Conservation (phyloP, 2,797 vertebrate species). For the Telmatherina bonti region DNA sequence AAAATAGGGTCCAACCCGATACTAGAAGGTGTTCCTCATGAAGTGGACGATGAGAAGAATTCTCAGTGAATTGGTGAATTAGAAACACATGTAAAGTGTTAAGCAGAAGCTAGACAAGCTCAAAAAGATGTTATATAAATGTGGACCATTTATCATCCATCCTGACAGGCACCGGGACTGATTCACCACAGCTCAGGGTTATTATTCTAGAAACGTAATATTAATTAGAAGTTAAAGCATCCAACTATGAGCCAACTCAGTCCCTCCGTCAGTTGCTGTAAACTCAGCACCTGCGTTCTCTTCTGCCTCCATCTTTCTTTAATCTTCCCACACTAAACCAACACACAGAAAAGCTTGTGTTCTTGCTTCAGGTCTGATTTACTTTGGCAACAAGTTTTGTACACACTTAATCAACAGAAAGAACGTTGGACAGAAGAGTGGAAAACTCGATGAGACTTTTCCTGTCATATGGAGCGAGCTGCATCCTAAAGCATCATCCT, state of each 20-base stretch:
- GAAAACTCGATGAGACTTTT: slow-evolving; percentile 47
- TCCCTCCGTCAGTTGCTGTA: slow-evolving; percentile 11
- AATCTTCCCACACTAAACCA: slow-evolving; percentile 41
- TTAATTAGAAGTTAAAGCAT: slow-evolving; percentile 62
- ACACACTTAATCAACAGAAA: slow-evolving; percentile 13
- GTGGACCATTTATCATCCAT: not conserved
- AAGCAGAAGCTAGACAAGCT: no score
- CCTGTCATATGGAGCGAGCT: slow-evolving; percentile 29
- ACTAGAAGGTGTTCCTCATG: no score
- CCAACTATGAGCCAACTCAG: slow-evolving; percentile 10
- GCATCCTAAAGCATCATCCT: slow-evolving; percentile 43
- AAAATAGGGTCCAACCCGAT: no score
- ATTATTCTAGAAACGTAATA: slow-evolving; percentile 57
- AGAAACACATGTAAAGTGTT: no score
- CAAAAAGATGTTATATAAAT: no score
- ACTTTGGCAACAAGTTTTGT: slow-evolving; percentile 39
- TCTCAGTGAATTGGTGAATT: no score
- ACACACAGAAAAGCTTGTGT: slow-evolving; percentile 20
- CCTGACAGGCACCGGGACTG: slow-evolving; percentile 6
- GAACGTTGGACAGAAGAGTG: slow-evolving; percentile 20
- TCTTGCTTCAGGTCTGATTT: slow-evolving; percentile 41
- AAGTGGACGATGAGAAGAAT: no score
- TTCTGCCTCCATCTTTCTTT: slow-evolving; percentile 16
- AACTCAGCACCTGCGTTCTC: slow-evolving; percentile 6
- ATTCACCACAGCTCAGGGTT: slow-evolving; percentile 32